Conservation (phyloP, 30 jellyfish, hydroid and myxozoan species). For the Pelagia noctiluca region DNA sequence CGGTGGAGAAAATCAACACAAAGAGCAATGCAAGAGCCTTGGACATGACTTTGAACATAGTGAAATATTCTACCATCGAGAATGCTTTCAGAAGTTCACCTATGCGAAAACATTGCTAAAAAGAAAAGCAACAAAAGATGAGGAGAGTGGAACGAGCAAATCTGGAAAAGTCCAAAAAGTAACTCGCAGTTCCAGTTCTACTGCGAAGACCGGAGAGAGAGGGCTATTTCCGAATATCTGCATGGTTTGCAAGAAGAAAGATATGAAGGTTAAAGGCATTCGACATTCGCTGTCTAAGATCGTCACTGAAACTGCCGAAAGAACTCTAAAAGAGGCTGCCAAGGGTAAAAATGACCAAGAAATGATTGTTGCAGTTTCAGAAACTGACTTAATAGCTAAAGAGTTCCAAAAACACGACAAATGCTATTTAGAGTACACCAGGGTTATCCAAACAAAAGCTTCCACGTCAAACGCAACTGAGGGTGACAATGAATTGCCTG, state of each 20-base stretch:
- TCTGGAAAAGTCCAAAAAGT: not conserved
- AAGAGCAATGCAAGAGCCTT: slow-evolving; percentile 14
- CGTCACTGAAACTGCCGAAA: slow-evolving; percentile 22
- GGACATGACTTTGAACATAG: not conserved
- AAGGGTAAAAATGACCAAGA: not conserved
- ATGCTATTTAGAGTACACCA: slow-evolving; percentile 39
- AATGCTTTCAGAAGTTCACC: slow-evolving; percentile 23
- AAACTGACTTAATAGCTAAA: slow-evolving; percentile 42
- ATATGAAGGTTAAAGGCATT: slow-evolving; percentile 1
- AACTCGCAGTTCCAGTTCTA: not conserved
- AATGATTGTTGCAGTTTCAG: slow-evolving; percentile 2
- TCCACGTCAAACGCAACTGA: not conserved
- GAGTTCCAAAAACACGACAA: slow-evolving; percentile 47
- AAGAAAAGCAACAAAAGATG: slow-evolving; percentile 6
- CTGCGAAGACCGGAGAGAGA: not conserved
- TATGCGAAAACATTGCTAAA: slow-evolving; percentile 12
- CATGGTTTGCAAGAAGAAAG: slow-evolving; percentile 39
- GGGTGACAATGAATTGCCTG: not conserved
- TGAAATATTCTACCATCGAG: slow-evolving; percentile 16
- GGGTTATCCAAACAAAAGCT: not conserved
- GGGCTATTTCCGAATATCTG: slow-evolving; percentile 20
- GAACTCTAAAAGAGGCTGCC: slow-evolving; percentile 35
- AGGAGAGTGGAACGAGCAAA: not conserved
- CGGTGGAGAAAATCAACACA: slow-evolving; percentile 34
- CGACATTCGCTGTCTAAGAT: slow-evolving; percentile 30